These are phyloP conservation scores for Prionailurus bengalensis DNA, from an alignment of 2,113 vertebrate genomes.

Conservation along the genomic window DNA sequence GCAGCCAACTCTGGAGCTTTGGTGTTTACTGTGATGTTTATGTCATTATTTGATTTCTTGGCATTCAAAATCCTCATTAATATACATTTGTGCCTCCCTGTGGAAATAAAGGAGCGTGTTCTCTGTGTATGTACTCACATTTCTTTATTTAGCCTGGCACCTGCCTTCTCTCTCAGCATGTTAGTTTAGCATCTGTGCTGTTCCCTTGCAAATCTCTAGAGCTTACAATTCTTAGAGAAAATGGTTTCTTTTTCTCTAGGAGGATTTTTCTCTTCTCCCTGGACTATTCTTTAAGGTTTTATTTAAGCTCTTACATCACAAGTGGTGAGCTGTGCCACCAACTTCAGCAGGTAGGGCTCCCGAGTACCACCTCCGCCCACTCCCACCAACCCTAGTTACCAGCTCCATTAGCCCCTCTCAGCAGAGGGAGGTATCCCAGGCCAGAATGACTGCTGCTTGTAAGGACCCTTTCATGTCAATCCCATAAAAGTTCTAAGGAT, in stretches of 20 bases:
- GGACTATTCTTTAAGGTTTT: not conserved
- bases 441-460: constrained; percentile 10
- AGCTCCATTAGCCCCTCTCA: not conserved
- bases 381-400: not conserved
- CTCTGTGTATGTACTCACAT: constrained; percentile 73
- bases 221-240: constrained; percentile 78
- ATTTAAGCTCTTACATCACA: constrained; percentile 17
- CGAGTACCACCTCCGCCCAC: not conserved
- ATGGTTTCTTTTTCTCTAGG: constrained; percentile 67
- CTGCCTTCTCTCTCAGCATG: constrained; percentile 81
- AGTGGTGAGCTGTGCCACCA: not conserved
- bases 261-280: constrained; percentile 14
- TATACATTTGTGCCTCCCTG: constrained; percentile 75
- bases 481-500: constrained; percentile 37
- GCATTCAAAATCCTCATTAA: constrained; percentile 77
- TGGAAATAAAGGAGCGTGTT: constrained; percentile 66
- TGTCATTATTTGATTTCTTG: constrained; percentile 82
- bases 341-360: not conserved
- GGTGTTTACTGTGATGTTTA: constrained; percentile 80
- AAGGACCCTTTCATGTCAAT: constrained; percentile 25
- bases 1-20: constrained; percentile 67
- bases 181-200: constrained; percentile 79
- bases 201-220: constrained; percentile 80
- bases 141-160: constrained; percentile 80
- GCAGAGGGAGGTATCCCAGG: not conserved